Conservation (phyloP, 2,797 vertebrate genomes). For the Hemibagrus guttatus region DNA sequence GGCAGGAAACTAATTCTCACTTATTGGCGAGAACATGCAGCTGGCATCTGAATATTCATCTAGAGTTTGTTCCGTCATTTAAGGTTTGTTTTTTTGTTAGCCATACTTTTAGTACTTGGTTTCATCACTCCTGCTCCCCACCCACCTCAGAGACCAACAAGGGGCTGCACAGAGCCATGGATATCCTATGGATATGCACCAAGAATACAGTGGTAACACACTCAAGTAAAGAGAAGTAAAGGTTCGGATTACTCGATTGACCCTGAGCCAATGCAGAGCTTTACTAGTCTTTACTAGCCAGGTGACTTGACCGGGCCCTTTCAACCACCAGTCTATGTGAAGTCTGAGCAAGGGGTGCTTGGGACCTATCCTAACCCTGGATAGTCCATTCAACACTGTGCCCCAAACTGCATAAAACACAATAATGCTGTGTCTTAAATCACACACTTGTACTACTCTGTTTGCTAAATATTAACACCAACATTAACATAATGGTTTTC, state of each 20-base stretch:
- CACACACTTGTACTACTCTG: background rate
- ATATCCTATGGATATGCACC: background rate
- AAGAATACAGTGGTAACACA: slow-evolving; percentile 2
- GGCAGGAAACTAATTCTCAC: too few relatives aligned
- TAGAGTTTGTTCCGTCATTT: background rate
- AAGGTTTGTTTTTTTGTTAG: background rate
- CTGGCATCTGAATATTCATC: background rate
- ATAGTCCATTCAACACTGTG: too few relatives aligned
- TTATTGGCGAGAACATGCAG: background rate
- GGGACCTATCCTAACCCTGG: too few relatives aligned
- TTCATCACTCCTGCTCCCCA: slow-evolving; percentile 37
- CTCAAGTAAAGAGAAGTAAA: background rate
- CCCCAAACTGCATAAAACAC: too few relatives aligned
- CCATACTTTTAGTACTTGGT: background rate
- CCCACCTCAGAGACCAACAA: slow-evolving; percentile 34
- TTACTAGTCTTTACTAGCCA: background rate
- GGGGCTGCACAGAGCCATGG: slow-evolving; percentile 13
- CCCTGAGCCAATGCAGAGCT: slow-evolving; percentile 13
- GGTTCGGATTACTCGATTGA: background rate
- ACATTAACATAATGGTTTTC: background rate
- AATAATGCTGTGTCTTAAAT: too few relatives aligned
- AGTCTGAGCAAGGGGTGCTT: too few relatives aligned
- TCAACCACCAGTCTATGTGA: too few relatives aligned
- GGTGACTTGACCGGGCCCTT: background rate
- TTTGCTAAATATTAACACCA: background rate